A percentile compares a stretch with the other conserved stretches of the same genome.
These are phyloP conservation scores for Lymantria dispar DNA, from an alignment of 2,888 invertebrate species.

Conservation along the genomic window DNA sequence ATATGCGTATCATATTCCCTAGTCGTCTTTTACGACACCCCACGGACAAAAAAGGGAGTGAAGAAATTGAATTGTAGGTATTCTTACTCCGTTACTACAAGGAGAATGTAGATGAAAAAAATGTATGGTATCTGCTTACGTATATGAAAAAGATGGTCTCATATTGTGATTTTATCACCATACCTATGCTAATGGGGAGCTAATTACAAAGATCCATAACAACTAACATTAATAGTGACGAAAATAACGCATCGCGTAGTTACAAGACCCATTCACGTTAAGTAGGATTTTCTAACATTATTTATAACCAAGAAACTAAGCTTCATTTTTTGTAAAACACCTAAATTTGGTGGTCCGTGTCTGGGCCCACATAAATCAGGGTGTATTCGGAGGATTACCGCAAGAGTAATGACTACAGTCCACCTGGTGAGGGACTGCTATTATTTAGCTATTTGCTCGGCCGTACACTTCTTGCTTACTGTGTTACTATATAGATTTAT, in stretches of 20 bases:
- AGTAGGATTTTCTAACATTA: slow-evolving; percentile 66
- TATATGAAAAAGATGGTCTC: too few relatives aligned
- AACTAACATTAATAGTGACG: slow-evolving; percentile 7
- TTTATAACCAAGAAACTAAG: slow-evolving; percentile 72
- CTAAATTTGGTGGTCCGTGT: slow-evolving; percentile 77
- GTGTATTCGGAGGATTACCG: slow-evolving; percentile 79
- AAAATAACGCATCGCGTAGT: slow-evolving; percentile 18
- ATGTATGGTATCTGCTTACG: too few relatives aligned
- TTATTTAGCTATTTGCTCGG: slow-evolving; percentile 72
- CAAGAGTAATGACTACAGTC: slow-evolving; percentile 79
- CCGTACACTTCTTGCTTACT: slow-evolving; percentile 43
- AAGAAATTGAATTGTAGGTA: too few relatives aligned
- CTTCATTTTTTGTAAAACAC: slow-evolving; percentile 80
- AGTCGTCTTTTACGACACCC: too few relatives aligned
- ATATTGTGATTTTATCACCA: too few relatives aligned
- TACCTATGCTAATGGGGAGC: too few relatives aligned
- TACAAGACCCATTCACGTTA: slow-evolving; percentile 49
- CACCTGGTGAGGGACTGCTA: slow-evolving; percentile 76
- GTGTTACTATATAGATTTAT: slow-evolving; percentile 1
- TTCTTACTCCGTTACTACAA: too few relatives aligned
- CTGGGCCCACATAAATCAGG: slow-evolving; percentile 71
- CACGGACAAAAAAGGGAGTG: too few relatives aligned
- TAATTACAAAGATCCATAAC: background rate
- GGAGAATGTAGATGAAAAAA: too few relatives aligned
- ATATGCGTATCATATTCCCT: too few relatives aligned